phyloP scores from a whole-genome alignment of 2,888 invertebrate genomes.

The Drosophila paramelanica region DNA sequence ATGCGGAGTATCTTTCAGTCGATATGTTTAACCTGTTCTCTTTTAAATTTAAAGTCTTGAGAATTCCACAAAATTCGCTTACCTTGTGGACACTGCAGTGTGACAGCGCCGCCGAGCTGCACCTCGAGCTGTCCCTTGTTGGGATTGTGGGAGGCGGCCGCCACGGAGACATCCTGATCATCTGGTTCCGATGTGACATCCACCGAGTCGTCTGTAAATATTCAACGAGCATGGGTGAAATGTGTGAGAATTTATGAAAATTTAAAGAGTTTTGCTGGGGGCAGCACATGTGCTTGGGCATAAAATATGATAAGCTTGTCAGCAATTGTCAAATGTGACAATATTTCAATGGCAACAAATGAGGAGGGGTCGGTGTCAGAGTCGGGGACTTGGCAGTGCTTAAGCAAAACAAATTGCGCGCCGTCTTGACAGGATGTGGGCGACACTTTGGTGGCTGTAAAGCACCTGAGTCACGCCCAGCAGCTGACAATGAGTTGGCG shows the following conservation, averaged over 20 bases:
- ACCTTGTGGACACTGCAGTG: conserved; percentile 93
- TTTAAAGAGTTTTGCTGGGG: conserved; percentile 29
- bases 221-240: background rate
- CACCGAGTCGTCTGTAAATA: conserved; percentile 84
- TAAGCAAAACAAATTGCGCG: conserved; percentile 70
- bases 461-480: conserved; percentile 73
- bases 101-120: conserved; percentile 93
- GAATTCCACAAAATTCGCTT: conserved; percentile 45
- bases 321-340: conserved; percentile 76
- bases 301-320: conserved; percentile 67
- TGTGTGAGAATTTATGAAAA: conserved; percentile 25
- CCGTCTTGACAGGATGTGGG: conserved; percentile 41
- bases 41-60: no score
- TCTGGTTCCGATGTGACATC: conserved; percentile 88
- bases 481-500: conserved; percentile 67
- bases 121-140: conserved; percentile 90
- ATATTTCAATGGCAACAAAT: conserved; percentile 68
- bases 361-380: no score
- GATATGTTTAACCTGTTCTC: background rate
- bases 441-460: conserved; percentile 39
- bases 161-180: conserved; percentile 87
- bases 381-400: conserved; percentile 21
- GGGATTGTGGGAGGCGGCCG: conserved; percentile 85
- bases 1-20: background rate
- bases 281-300: conserved; percentile 42